Evolutionary conservation across 2,888 invertebrate species (phyloP).

Genomic region (Drosophila limbata): DNA sequence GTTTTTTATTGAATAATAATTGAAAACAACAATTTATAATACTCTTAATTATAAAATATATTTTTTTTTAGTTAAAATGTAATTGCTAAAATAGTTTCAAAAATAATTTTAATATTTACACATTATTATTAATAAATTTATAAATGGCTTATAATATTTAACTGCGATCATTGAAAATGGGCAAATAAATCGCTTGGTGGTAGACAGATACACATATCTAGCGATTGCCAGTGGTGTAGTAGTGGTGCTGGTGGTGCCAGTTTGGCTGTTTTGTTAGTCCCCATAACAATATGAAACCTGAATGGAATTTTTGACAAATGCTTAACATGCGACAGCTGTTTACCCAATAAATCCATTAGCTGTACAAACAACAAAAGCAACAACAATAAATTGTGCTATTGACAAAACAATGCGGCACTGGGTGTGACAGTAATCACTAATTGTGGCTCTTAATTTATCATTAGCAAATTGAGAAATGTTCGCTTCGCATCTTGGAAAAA

Average conservation of each 20-base stretch:
- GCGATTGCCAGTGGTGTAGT: slow-evolving; percentile 2
- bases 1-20: neutral
- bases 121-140: neutral
- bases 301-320: slow-evolving; percentile 75
- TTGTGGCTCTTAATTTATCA: slow-evolving; percentile 69
- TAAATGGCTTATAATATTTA: neutral
- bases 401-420: slow-evolving; percentile 65
- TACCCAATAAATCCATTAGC: slow-evolving; percentile 80
- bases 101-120: neutral
- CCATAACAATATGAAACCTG: slow-evolving; percentile 54
- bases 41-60: neutral
- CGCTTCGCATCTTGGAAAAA: neutral
- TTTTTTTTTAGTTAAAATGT: neutral
- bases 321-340: slow-evolving; percentile 75
- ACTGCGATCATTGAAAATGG: slow-evolving; percentile 24
- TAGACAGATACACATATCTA: slow-evolving; percentile 16
- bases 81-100: no score
- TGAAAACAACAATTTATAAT: neutral
- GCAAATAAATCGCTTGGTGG: slow-evolving; percentile 19
- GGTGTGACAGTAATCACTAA: slow-evolving; percentile 73
- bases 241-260: slow-evolving; percentile 42
- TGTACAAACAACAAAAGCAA: slow-evolving; percentile 64
- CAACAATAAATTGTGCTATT: slow-evolving; percentile 55
- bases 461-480: slow-evolving; percentile 41
- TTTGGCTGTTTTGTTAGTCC: slow-evolving; percentile 42